Evolutionary conservation across 2,888 invertebrate genomes (phyloP).

Genomic region (Tolmerus cingulatus): DNA sequence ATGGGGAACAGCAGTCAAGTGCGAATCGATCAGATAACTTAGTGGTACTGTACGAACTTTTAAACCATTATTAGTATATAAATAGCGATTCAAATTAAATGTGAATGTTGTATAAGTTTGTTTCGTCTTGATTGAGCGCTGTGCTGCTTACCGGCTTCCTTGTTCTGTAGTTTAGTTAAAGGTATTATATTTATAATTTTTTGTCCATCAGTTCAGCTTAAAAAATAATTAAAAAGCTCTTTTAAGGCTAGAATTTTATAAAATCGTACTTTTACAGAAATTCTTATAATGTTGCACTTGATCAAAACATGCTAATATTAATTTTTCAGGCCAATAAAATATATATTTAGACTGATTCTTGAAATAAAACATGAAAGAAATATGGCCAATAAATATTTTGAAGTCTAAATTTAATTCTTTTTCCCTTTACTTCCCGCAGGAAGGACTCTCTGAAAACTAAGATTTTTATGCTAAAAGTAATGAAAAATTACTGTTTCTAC

Average conservation of each 20-base stretch:
- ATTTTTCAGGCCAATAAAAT: not conserved
- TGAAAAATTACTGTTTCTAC: too few species aligned
- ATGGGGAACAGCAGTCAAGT: not conserved
- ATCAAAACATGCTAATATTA: not conserved
- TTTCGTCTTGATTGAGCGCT: not conserved
- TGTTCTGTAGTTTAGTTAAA: not conserved
- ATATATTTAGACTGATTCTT: not conserved
- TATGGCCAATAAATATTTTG: not conserved
- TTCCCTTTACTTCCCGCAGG: not conserved
- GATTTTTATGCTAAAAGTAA: too few species aligned
- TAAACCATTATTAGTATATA: not conserved
- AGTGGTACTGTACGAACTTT: not conserved
- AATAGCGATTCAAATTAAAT: not conserved
- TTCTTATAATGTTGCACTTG: not conserved
- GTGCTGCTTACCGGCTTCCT: not conserved
- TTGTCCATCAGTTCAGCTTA: not conserved
- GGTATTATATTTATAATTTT: not conserved
- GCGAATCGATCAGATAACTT: not conserved
- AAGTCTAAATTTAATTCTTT: not conserved
- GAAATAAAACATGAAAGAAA: not conserved
- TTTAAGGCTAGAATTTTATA: not conserved
- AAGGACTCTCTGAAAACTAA: too few species aligned
- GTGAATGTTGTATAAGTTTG: not conserved
- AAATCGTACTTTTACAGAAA: not conserved
- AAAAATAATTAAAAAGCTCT: not conserved